Percentiles rank a stretch among this genome's conserved stretches.
These are phyloP conservation scores for Rostratula benghalensis DNA, from an alignment of 2,113 vertebrate genomes.

Conservation along the genomic window DNA sequence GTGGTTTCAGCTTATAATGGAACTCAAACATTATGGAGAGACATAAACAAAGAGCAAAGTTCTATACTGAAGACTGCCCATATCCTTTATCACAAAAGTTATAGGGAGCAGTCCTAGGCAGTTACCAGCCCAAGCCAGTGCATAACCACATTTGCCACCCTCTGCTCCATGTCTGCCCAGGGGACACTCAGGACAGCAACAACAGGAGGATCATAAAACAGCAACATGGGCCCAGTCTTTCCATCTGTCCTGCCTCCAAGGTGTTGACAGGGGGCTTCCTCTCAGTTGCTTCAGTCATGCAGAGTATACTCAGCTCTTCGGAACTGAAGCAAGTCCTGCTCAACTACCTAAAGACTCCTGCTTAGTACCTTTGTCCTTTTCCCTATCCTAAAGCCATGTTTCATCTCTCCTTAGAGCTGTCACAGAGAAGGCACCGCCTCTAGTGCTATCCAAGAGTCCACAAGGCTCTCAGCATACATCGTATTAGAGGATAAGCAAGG, in stretches of 20 bases:
- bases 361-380: background rate
- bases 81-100: background rate
- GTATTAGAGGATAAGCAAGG: slow-evolving; percentile 35
- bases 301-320: accelerated
- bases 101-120: background rate
- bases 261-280: background rate
- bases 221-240: background rate
- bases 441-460: background rate
- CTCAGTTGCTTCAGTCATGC: background rate
- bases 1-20: background rate
- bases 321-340: background rate
- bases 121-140: background rate
- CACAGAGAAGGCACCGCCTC: background rate
- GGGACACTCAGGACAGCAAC: background rate
- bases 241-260: background rate
- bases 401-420: background rate
- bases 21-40: background rate
- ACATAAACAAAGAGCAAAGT: background rate
- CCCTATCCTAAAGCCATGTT: background rate
- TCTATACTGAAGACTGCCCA: background rate
- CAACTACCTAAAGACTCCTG: background rate
- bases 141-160: background rate
- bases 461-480: background rate
- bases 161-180: background rate
- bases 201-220: background rate